Evolutionary conservation across 2,797 vertebrate species (phyloP).

Genomic region (Eidolon dupreanum): DNA sequence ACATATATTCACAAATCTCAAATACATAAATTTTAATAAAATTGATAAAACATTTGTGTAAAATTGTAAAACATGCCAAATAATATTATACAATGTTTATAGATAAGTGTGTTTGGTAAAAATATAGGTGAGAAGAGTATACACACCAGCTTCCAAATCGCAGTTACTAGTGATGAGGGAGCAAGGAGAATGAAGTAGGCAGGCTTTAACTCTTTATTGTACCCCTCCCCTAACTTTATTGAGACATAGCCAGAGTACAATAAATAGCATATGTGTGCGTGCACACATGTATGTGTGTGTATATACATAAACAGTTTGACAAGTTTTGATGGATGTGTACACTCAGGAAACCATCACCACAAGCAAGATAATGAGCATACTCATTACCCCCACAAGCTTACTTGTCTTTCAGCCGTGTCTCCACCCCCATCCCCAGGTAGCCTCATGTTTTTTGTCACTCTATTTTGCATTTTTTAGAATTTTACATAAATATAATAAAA

Average conservation of each 20-base stretch:
- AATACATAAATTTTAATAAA: background rate
- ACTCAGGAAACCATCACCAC: background rate
- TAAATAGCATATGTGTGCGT: background rate
- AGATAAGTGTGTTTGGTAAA: background rate
- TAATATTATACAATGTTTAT: background rate
- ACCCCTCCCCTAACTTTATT: fast-evolving
- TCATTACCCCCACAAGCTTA: background rate
- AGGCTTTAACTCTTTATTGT: background rate
- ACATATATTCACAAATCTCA: background rate
- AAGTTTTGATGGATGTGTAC: background rate
- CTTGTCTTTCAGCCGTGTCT: background rate
- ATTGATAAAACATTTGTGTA: background rate
- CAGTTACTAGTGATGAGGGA: background rate
- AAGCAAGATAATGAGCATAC: background rate
- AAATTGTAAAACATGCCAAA: background rate
- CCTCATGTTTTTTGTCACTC: background rate
- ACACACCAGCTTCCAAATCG: background rate
- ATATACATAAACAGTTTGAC: background rate
- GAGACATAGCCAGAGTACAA: background rate
- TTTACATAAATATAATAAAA: background rate
- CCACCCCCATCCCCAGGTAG: background rate
- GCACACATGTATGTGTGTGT: too few species aligned
- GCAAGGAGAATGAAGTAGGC: background rate
- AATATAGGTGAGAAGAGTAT: background rate
- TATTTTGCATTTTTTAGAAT: background rate